Conservation (phyloP, 2,888 invertebrate species). For the Eudiplozoon nipponicum region DNA sequence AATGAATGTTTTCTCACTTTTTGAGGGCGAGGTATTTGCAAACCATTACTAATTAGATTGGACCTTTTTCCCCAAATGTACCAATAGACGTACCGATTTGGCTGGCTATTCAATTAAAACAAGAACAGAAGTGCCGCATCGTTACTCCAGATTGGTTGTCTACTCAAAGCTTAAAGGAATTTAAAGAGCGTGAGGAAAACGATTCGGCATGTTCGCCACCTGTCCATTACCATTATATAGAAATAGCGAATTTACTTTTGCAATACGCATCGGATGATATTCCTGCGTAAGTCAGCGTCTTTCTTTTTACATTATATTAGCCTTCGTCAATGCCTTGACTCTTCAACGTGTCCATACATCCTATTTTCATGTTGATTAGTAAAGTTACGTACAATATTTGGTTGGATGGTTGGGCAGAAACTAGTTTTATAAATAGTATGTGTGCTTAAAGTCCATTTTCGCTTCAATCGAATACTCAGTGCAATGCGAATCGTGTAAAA, state of each 20-base stretch:
- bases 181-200: constrained; percentile 37
- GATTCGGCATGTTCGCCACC: constrained; percentile 42
- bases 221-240: constrained; percentile 68
- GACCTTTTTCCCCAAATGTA: constrained; percentile 19
- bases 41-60: constrained; percentile 1
- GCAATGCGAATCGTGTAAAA: too few relatives aligned
- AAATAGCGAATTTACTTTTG: constrained; percentile 51
- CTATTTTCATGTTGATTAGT: too few relatives aligned
- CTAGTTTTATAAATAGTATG: too few relatives aligned
- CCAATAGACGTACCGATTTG: constrained; percentile 62
- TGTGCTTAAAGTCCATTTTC: too few relatives aligned
- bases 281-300: constrained; percentile 33
- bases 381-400: too few relatives aligned
- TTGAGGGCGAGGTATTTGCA: constrained; percentile 17
- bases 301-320: too few relatives aligned
- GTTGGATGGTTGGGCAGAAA: too few relatives aligned
- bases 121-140: constrained; percentile 62
- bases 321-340: too few relatives aligned
- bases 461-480: too few relatives aligned
- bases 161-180: constrained; percentile 29
- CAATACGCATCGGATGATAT: constrained; percentile 36
- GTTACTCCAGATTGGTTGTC: constrained; percentile 54
- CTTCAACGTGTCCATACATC: too few relatives aligned
- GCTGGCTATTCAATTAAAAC: constrained; percentile 61
- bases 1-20: constrained; percentile 32